Base-by-base conservation (phyloP, 2,888 invertebrate species). In the Dasypolia templi region DNA sequence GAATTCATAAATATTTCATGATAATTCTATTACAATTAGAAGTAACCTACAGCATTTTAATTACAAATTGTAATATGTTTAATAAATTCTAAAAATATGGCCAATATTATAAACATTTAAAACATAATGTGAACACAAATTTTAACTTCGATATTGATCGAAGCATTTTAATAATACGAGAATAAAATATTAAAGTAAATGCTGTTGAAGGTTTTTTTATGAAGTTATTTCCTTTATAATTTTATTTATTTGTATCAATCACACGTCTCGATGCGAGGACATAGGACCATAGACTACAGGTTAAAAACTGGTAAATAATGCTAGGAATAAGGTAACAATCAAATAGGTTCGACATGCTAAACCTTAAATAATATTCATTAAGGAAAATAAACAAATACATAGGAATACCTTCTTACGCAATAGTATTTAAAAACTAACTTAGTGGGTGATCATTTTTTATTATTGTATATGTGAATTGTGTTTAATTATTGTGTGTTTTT, bases 71-170 rank as follows among this genome's bases (percentile, higher is more conserved):
- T 69, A 62, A 67, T 55, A 63, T 68, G 53, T 66, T 66, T 77
- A 72, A 42, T 78, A 49, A 64, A 17, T 59, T 78, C 58, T 68
- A 81, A 82, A 75, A 79, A 82, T 69, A 82, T 78, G 83, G 79
- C 75, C 68, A 82, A 66, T 69, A 71, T 75, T 77, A 77, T 71
- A 69, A 70, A 70, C 51, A 67, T 67, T 58, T 66, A 63, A 73
- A 83, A 64, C 19, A 58, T 59, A 68, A 69, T 26, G 55, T 61
- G 32, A 78, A 69, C 68, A 59, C 44, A 67, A 39, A 46, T 46
- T 42, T 19, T 59, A 61, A 61, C 19, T 68, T 67, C n/a, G n/a
- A n/a, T n/a, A n/a, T n/a, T n/a, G n/a, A n/a, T n/a, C n/a, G n/a
- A n/a, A n/a, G 17, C 22, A 35, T 67, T 72, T 17, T 2, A 65